Evolutionary conservation across 2,113 vertebrate genomes (phyloP).

Genomic region (Dermatemys mawii): DNA sequence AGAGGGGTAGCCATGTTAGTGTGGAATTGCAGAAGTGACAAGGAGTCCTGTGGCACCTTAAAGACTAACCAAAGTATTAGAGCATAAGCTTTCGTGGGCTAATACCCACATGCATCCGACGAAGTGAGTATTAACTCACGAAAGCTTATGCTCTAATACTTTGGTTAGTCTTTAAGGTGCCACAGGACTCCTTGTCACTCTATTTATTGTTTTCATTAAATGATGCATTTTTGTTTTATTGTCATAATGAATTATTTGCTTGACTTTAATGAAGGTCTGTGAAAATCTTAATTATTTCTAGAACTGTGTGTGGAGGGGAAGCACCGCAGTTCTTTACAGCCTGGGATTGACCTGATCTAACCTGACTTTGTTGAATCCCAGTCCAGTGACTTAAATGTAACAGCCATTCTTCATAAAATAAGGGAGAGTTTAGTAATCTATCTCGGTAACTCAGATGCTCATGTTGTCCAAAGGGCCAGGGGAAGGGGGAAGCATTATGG

Average conservation of each 20-base stretch:
- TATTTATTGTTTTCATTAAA: constrained; percentile 36
- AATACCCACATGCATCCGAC: no score
- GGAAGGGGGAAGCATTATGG: neutral
- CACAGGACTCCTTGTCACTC: no score
- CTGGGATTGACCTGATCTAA: neutral
- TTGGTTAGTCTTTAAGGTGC: no score
- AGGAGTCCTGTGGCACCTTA: no score
- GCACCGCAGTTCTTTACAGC: neutral
- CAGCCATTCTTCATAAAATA: neutral
- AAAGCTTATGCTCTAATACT: no score
- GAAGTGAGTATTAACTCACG: no score
- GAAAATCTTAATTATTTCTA: neutral
- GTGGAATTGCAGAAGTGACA: no score
- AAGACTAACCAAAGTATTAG: no score
- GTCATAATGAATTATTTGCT: constrained; percentile 19
- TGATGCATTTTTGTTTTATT: constrained; percentile 25
- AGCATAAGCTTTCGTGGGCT: no score
- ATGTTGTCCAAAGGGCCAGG: neutral
- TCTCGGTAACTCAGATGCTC: neutral
- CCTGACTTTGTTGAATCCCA: neutral
- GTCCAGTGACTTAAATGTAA: neutral
- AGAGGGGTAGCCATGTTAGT: no score
- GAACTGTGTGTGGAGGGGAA: neutral
- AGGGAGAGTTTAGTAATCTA: neutral
- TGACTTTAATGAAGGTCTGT: neutral